Evolutionary conservation across 2,888 invertebrate species (phyloP).

Genomic region (Nephrotoma appendiculata): DNA sequence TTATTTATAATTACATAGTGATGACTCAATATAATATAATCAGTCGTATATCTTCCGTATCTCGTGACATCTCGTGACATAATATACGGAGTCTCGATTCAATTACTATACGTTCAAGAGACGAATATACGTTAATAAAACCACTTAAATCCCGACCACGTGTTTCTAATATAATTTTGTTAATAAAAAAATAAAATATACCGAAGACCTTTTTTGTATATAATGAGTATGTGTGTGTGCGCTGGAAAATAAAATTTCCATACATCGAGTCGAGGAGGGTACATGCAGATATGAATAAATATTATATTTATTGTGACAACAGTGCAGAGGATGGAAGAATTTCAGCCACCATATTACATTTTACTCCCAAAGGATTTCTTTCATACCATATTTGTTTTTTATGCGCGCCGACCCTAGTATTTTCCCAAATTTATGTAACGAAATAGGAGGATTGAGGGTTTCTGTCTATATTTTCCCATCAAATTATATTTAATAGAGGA

Average conservation of each 20-base stretch:
- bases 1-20: background rate
- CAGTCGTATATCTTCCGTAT: too few species aligned
- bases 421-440: background rate
- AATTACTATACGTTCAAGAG: background rate
- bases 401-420: background rate
- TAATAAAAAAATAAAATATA: background rate
- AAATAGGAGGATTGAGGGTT: background rate
- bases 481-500: background rate
- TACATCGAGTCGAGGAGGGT: background rate
- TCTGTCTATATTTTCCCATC: background rate
- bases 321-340: background rate
- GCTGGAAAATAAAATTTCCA: background rate
- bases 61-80: background rate
- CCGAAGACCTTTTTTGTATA: background rate
- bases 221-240: background rate
- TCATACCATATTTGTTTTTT: background rate
- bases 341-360: background rate
- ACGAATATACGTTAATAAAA: background rate
- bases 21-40: background rate
- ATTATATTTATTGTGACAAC: background rate
- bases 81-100: background rate
- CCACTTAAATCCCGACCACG: background rate
- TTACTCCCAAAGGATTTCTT: background rate
- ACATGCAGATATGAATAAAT: background rate
- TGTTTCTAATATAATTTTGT: background rate